Conservation (phyloP, 1,140 invertebrate species). For the Pachypeltis micranthus region DNA sequence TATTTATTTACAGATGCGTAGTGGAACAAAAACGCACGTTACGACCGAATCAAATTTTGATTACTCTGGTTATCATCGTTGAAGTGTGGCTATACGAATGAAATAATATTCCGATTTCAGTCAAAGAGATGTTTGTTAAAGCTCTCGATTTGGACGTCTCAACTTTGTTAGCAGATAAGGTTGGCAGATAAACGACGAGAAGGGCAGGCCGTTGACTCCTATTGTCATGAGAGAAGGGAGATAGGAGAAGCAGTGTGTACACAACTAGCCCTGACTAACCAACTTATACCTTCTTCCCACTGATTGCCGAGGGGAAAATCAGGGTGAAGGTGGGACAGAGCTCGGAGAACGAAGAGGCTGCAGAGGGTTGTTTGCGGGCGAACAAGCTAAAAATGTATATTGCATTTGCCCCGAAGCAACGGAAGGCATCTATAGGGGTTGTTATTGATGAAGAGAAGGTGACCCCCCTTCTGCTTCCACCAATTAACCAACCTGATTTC, state of each 20-base stretch:
- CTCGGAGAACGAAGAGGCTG: no score
- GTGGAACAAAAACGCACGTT: no score
- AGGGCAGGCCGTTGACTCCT: background rate
- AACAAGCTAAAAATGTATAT: conserved; percentile 1
- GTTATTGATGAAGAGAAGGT: conserved; percentile 5
- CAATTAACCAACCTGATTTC: background rate
- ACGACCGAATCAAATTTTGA: no score
- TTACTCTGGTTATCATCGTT: no score
- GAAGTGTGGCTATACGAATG: no score
- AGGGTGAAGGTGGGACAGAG: background rate
- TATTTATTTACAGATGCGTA: no score
- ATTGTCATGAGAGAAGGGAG: background rate
- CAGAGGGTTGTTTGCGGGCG: background rate
- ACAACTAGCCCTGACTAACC: conserved; percentile 8
- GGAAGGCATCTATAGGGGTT: background rate
- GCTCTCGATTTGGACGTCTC: no score
- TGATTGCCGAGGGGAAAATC: background rate
- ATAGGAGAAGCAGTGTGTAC: background rate
- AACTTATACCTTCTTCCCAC: background rate
- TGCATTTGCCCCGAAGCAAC: background rate
- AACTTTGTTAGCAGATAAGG: no score
- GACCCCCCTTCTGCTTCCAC: background rate
- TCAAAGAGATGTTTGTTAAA: no score
- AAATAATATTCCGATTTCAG: no score
- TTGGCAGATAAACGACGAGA: background rate